Conservation (phyloP, 2,888 invertebrate genomes). For the Noctua janthe region DNA sequence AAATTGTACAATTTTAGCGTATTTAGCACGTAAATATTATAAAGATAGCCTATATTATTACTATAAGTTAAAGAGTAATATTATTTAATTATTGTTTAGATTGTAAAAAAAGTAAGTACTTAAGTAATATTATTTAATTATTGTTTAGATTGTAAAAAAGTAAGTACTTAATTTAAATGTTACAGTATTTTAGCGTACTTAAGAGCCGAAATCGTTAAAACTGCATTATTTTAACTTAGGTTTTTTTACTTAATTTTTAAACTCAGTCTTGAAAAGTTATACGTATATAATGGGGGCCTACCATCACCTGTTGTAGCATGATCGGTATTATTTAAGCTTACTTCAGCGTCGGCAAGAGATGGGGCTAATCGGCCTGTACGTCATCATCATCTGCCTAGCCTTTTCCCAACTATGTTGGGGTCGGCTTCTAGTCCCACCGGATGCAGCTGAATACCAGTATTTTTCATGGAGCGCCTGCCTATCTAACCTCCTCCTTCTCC, state of each 20-base stretch:
- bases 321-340: too few relatives aligned
- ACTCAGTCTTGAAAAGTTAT: neutral
- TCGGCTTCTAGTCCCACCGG: too few relatives aligned
- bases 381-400: too few relatives aligned
- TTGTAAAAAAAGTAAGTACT: conserved; percentile 34
- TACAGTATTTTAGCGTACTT: conserved; percentile 53
- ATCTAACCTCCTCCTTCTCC: too few relatives aligned
- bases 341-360: too few relatives aligned
- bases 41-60: neutral
- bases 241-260: neutral
- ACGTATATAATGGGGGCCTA: neutral
- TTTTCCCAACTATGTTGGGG: too few relatives aligned
- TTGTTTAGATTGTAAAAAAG: conserved; percentile 2
- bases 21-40: neutral
- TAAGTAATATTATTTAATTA: conserved; percentile 23
- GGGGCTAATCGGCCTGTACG: too few relatives aligned
- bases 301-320: too few relatives aligned
- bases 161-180: conserved; percentile 47
- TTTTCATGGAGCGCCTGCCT: too few relatives aligned
- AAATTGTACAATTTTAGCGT: conserved; percentile 35
- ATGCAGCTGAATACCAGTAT: too few relatives aligned
- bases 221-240: neutral
- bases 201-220: conserved; percentile 9
- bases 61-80: conserved; percentile 9
- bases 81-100: neutral